A percentile compares a stretch with the other conserved stretches of the same genome.
These are phyloP conservation scores for Corythucha ciliata DNA, from an alignment of 2,888 invertebrate species.

Conservation along the genomic window DNA sequence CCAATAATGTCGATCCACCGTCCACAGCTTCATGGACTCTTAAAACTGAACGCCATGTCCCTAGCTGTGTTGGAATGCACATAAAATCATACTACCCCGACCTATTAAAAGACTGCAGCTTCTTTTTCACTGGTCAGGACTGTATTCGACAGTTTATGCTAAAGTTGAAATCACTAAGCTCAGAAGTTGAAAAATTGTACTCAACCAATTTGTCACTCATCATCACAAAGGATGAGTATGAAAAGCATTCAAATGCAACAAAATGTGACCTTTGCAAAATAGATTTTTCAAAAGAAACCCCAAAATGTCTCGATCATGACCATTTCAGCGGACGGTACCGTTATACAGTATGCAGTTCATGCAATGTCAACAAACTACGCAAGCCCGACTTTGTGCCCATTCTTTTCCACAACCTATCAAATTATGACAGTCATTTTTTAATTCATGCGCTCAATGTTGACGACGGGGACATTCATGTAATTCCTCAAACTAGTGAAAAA, in stretches of 20 bases:
- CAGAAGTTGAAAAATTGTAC: background rate
- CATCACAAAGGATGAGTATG: background rate
- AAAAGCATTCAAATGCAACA: background rate
- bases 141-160: background rate
- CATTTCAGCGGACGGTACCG: slow-evolving; percentile 37
- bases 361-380: slow-evolving; percentile 38
- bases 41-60: background rate
- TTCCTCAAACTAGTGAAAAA: slow-evolving; percentile 11
- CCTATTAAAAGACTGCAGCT: background rate
- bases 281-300: background rate
- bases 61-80: slow-evolving; percentile 5
- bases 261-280: slow-evolving; percentile 3
- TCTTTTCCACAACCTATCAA: slow-evolving; percentile 33
- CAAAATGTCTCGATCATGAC: slow-evolving; percentile 34
- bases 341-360: slow-evolving; percentile 34
- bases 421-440: slow-evolving; percentile 17
- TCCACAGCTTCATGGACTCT: background rate
- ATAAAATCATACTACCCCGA: slow-evolving; percentile 8
- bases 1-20: no score
- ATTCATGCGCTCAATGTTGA: background rate
- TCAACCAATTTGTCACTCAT: background rate
- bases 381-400: slow-evolving; percentile 36
- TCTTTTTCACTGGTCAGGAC: background rate
- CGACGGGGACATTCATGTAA: slow-evolving; percentile 6
- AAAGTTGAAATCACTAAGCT: background rate